Percentiles rank a stretch among this genome's conserved stretches.
phyloP scores from a whole-genome alignment of 2,888 invertebrate genomes.

The Perithous albicinctus region DNA sequence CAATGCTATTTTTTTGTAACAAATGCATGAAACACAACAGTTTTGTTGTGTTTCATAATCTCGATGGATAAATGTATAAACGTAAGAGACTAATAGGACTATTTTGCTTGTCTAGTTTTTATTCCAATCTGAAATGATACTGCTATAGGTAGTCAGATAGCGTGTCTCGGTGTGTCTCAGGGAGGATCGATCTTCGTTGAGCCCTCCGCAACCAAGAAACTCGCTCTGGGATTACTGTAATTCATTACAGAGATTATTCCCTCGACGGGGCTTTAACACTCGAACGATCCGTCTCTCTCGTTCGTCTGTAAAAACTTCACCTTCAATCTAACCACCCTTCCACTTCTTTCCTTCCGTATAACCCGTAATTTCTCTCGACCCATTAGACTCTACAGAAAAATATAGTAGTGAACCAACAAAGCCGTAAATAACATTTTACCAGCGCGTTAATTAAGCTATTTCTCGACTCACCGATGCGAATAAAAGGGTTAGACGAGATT shows the following conservation, averaged over 20 bases:
- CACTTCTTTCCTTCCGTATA: conserved; percentile 16
- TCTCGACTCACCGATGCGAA: conserved; percentile 13
- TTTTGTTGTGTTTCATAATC: not conserved
- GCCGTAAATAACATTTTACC: conserved; percentile 33
- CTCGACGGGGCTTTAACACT: conserved; percentile 63
- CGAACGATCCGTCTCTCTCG: conserved; percentile 50
- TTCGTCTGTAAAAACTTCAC: conserved; percentile 50
- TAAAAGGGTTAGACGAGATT: conserved; percentile 1
- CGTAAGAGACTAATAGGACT: conserved; percentile 1
- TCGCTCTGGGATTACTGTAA: conserved; percentile 62
- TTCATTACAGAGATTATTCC: conserved; percentile 66
- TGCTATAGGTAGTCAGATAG: conserved; percentile 19
- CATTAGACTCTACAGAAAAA: conserved; percentile 36
- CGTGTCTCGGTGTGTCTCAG: conserved; percentile 36
- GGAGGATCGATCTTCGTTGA: conserved; percentile 59
- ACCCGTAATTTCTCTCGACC: conserved; percentile 40
- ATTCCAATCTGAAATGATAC: conserved; percentile 24
- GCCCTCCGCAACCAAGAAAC: conserved; percentile 53
- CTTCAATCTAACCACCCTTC: conserved; percentile 12
- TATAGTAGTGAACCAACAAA: conserved; percentile 22
- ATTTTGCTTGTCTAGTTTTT: conserved; percentile 33
- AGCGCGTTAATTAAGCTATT: conserved; percentile 17
- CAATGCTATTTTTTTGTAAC: too few species aligned
- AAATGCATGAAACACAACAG: too few species aligned
- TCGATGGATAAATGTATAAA: not conserved